These are phyloP conservation scores for Sepiola atlantica DNA, from an alignment of 2,888 invertebrate genomes.

Conservation along the genomic window DNA sequence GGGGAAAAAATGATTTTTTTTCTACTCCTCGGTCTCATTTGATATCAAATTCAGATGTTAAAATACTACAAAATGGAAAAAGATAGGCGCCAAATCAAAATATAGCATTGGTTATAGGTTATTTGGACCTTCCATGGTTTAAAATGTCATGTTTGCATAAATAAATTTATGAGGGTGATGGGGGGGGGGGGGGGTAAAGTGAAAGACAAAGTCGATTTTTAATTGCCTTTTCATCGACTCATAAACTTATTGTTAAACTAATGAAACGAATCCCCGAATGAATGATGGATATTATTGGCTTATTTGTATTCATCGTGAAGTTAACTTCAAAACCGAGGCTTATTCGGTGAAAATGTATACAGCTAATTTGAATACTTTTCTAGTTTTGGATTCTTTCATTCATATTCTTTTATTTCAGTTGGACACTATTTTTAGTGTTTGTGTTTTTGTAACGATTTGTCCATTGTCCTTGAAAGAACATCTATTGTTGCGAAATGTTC, in stretches of 20 bases:
- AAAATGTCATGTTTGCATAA: too few species aligned
- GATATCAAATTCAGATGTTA: too few species aligned
- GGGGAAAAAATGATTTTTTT: too few species aligned
- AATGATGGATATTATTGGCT: slow-evolving; percentile 32
- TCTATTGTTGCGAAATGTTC: slow-evolving; percentile 20
- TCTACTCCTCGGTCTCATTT: too few species aligned
- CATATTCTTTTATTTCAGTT: neutral
- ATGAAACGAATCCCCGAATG: neutral
- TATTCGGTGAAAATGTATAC: neutral
- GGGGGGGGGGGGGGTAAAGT: neutral
- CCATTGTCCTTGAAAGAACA: neutral
- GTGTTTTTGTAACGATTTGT: neutral
- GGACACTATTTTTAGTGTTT: neutral
- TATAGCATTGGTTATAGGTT: too few species aligned
- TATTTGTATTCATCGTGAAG: neutral
- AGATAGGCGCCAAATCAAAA: too few species aligned
- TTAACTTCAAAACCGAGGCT: neutral
- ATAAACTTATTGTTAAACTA: neutral
- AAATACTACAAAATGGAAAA: too few species aligned
- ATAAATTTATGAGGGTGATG: too few species aligned
- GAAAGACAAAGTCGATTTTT: neutral
- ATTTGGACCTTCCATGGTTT: too few species aligned
- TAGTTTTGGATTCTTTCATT: neutral
- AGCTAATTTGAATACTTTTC: slow-evolving; percentile 16
- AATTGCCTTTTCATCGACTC: neutral